phyloP scores from a whole-genome alignment of 2,797 vertebrate species.

The Aotus griseimembra region DNA sequence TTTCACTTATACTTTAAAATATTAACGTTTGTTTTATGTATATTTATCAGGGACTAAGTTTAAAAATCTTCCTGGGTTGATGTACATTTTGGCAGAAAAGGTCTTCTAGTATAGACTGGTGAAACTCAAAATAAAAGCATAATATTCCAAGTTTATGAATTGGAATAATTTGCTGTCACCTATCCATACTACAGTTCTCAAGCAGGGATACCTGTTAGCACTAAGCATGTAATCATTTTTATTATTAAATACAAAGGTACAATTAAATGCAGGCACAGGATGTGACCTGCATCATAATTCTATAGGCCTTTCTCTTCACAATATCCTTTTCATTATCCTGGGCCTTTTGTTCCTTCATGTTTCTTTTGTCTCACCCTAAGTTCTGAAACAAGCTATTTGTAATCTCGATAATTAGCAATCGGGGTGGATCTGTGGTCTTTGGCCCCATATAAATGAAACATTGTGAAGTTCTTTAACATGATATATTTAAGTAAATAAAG shows the following conservation, averaged over 20 bases:
- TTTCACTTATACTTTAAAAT: not conserved
- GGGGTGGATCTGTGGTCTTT: slow-evolving; percentile 64
- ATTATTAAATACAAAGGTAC: slow-evolving; percentile 82
- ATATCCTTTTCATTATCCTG: slow-evolving; percentile 70
- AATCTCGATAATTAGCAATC: slow-evolving; percentile 80
- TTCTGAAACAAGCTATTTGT: slow-evolving; percentile 73
- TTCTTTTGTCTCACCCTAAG: slow-evolving; percentile 72
- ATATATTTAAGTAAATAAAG: slow-evolving; percentile 67
- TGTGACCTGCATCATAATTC: slow-evolving; percentile 78
- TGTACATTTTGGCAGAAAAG: slow-evolving; percentile 29
- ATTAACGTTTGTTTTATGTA: not conserved
- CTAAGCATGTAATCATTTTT: slow-evolving; percentile 77
- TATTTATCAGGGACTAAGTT: slow-evolving; percentile 23
- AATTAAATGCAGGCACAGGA: slow-evolving; percentile 76
- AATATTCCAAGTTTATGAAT: slow-evolving; percentile 74
- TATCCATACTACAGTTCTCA: slow-evolving; percentile 59
- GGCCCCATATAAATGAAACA: slow-evolving; percentile 65
- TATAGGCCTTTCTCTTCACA: slow-evolving; percentile 61
- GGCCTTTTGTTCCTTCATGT: slow-evolving; percentile 68
- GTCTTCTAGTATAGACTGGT: slow-evolving; percentile 21
- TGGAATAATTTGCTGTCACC: slow-evolving; percentile 77
- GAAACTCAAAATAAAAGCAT: slow-evolving; percentile 68
- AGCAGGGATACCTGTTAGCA: slow-evolving; percentile 72
- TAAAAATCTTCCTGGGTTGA: slow-evolving; percentile 29
- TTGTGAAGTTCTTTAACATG: slow-evolving; percentile 66